These are phyloP conservation scores for Oceanites oceanicus DNA, from an alignment of 2,113 vertebrate species.

Conservation along the genomic window DNA sequence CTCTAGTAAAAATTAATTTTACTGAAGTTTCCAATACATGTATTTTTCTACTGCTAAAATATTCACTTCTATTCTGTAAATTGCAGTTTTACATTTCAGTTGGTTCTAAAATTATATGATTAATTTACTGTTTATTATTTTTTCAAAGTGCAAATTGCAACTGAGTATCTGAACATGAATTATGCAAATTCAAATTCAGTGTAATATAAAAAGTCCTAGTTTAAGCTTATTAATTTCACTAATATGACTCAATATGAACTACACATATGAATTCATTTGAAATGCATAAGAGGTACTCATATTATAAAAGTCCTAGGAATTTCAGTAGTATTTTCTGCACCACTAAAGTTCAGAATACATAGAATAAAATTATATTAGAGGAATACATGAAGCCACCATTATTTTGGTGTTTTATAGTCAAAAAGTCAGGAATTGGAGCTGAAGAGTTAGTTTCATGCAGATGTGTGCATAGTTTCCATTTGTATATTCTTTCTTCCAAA, in stretches of 20 bases:
- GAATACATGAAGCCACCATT: neutral
- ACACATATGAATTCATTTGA: neutral
- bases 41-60: neutral
- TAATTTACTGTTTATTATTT: constrained; percentile 34
- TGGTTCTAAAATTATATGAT: constrained; percentile 15
- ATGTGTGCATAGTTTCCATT: neutral
- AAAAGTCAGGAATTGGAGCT: neutral
- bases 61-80: constrained; percentile 23
- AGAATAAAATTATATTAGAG: neutral
- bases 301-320: neutral
- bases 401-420: neutral
- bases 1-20: neutral
- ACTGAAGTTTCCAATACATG: neutral
- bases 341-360: rapidly evolving
- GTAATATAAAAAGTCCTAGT: neutral
- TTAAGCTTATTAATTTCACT: constrained; percentile 42
- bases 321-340: neutral
- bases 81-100: neutral
- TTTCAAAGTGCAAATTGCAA: constrained; percentile 23
- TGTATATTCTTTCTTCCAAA: neutral
- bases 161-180: constrained; percentile 13
- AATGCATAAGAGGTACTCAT: neutral
- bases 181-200: constrained; percentile 9
- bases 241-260: neutral
- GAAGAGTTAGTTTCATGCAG: neutral